These are phyloP conservation scores for Eristalinus aeneus DNA, from an alignment of 2,888 invertebrate species.

Conservation along the genomic window DNA sequence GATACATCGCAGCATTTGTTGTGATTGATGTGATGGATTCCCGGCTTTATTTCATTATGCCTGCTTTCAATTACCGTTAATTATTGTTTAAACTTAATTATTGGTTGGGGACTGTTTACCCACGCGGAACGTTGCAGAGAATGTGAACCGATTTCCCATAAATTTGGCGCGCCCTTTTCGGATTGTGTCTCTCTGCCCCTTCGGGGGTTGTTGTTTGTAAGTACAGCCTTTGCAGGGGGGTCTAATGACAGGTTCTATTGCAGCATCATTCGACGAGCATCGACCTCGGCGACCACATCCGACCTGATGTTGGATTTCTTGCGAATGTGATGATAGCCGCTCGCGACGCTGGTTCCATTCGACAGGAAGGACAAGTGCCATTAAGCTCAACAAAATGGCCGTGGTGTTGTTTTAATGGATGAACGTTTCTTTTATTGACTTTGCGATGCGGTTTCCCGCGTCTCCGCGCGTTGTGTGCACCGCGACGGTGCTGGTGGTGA, in stretches of 20 bases:
- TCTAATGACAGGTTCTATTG: conserved; percentile 15
- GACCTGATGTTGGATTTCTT: conserved; percentile 12
- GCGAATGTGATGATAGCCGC: conserved; percentile 1
- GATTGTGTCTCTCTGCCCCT: background rate
- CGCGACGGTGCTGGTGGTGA: conserved; percentile 32
- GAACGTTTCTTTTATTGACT: background rate
- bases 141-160: conserved; percentile 50
- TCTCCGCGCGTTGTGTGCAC: conserved; percentile 11
- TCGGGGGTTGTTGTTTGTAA: no score
- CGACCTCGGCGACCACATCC: background rate
- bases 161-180: conserved; percentile 38
- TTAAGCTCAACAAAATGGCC: conserved; percentile 29
- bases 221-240: background rate
- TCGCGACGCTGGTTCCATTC: conserved; percentile 9
- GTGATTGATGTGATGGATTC: conserved; percentile 71
- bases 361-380: background rate
- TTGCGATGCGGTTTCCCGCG: conserved; percentile 1
- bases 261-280: background rate
- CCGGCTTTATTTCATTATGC: conserved; percentile 69
- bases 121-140: background rate
- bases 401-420: conserved; percentile 41
- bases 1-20: conserved; percentile 66
- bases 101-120: conserved; percentile 62
- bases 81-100: conserved; percentile 71
- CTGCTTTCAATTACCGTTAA: conserved; percentile 70